Evolutionary conservation across 1,140 invertebrate species (phyloP), one percentile per base, ranked within the genome.

Genomic region (Halyomorpha halys): DNA sequence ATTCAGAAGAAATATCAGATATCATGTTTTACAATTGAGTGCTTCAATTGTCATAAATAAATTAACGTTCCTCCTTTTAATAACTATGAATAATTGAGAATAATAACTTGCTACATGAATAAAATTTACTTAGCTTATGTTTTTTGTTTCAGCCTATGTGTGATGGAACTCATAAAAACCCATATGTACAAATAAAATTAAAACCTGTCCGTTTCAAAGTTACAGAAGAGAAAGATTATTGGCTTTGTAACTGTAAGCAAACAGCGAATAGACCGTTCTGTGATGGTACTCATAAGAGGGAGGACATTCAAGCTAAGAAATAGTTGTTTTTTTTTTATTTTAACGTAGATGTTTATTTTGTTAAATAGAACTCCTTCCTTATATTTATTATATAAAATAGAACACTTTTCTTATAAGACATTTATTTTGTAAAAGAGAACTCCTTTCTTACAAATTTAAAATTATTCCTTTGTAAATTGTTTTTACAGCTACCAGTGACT

Each of bases 181-280:
- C 82, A 39, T 84, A 80, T 69, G 74, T 91, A 0, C 87, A 86
- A 77, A 82, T 69, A 4, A 65, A 65, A 51, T 49, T 68, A 23
- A 76, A 82, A 62, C 95, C 95, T 0, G 78, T 98, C 15, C 77
- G 77, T 64, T 97, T 97, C 70, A 76, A 79, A 69, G 91, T 97
- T 2, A 82, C 85, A 56, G 86, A 96, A 78, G 89, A 86, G 0
- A 94, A 94, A 74, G 89, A 96, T 16, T 97, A 97, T 73, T 98
- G 92, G 91, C 78, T 99, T 4, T 99, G 97, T 74, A 97, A 97
- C 73, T 99, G 97, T 74, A 99, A 99, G 75, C 95, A 98, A 74
- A 96, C 95, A 3, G 81, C 82, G 51, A 90, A 94, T 71, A 79
- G 91, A 70, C 97, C 97, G 11, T 98, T 98, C 74, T 99, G 97